phyloP scores from a whole-genome alignment of 2,113 vertebrate genomes.

The Ceyx margarethae region DNA sequence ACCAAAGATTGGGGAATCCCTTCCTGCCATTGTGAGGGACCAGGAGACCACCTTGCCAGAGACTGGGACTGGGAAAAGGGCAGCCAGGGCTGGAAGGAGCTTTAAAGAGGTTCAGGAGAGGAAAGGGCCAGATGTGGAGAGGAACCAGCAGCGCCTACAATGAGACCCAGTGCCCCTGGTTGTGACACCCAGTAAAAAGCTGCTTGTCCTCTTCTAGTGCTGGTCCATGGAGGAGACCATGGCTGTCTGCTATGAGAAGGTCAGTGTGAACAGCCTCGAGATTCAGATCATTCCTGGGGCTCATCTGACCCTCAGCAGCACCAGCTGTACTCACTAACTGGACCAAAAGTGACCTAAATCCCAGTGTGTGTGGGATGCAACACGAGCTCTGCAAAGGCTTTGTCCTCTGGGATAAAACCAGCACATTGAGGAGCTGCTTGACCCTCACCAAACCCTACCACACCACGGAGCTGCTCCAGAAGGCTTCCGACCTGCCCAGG shows the following conservation, averaged over 20 bases:
- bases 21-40: neutral
- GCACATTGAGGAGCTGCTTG: neutral
- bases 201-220: neutral
- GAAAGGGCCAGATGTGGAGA: neutral
- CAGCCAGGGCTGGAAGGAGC: neutral
- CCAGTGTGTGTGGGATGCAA: fast-evolving
- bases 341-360: neutral
- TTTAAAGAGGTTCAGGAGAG: neutral
- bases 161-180: fast-evolving
- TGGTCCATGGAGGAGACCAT: fast-evolving
- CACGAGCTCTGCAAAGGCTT: neutral
- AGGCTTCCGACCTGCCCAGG: neutral
- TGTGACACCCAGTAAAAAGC: neutral
- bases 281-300: neutral
- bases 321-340: neutral
- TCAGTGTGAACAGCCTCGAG: fast-evolving
- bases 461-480: fast-evolving
- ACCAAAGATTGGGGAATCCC: neutral
- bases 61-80: neutral
- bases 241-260: neutral
- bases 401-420: neutral
- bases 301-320: neutral
- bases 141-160: neutral
- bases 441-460: neutral
- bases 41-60: fast-evolving